Percentiles rank a stretch among this genome's conserved stretches.
Conservation (phyloP, 1,140 invertebrate genomes). For the Cryptotermes secundus region DNA sequence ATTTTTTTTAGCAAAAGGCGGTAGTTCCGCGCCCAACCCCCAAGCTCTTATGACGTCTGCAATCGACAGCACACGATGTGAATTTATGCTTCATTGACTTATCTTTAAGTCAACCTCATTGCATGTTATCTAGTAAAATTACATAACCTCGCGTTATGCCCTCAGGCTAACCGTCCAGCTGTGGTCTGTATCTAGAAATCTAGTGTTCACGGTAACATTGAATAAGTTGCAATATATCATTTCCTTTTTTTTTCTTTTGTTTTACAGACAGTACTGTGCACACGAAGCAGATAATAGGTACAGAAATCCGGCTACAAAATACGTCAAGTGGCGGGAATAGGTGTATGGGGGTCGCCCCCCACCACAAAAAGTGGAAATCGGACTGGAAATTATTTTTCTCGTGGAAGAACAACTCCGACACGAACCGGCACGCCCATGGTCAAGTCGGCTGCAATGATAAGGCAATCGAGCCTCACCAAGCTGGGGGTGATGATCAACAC, state of each 20-base stretch:
- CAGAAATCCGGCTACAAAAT: constrained; percentile 42
- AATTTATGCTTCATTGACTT: too few relatives aligned
- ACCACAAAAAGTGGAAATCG: constrained; percentile 44
- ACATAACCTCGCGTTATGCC: too few relatives aligned
- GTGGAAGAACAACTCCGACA: constrained; percentile 24
- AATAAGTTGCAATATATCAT: too few relatives aligned
- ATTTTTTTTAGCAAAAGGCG: too few relatives aligned
- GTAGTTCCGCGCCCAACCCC: too few relatives aligned
- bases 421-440: constrained; percentile 25
- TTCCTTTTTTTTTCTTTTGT: not conserved
- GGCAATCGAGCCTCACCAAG: constrained; percentile 66
- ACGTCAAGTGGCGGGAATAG: constrained; percentile 53
- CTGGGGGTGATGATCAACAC: constrained; percentile 66
- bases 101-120: too few relatives aligned
- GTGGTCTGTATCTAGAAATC: too few relatives aligned
- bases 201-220: too few relatives aligned
- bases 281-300: not conserved
- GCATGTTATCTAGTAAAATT: too few relatives aligned
- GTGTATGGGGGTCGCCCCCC: constrained; percentile 53
- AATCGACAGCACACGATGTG: too few relatives aligned
- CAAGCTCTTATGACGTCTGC: too few relatives aligned
- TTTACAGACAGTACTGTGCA: not conserved
- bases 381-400: constrained; percentile 25
- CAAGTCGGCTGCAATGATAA: constrained; percentile 56
- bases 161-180: too few relatives aligned